A percentile compares a stretch with the other conserved stretches of the same genome.
These are phyloP conservation scores for Phaethornis superciliosus DNA, from an alignment of 2,113 vertebrate species.

Conservation along the genomic window DNA sequence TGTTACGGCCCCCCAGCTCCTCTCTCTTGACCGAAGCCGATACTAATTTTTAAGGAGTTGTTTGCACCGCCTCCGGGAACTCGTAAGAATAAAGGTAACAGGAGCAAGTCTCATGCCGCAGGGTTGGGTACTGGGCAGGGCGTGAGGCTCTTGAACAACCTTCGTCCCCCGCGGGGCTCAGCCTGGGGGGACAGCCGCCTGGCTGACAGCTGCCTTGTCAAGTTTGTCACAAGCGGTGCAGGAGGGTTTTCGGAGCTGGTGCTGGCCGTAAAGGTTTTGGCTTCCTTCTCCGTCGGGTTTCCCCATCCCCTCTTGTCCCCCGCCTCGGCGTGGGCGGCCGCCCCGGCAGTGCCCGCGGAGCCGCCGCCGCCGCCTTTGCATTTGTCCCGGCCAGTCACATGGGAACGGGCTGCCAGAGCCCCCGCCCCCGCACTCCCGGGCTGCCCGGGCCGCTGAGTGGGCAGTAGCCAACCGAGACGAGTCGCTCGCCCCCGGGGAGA, in stretches of 20 bases:
- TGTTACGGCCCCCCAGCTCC: rapidly evolving
- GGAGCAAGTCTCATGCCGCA: not conserved
- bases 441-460: not conserved
- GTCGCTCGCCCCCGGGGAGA: not conserved
- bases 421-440: not conserved
- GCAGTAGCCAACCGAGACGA: not conserved
- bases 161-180: not conserved
- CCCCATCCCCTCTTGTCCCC: not conserved
- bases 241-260: not conserved
- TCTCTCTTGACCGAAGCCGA: not conserved
- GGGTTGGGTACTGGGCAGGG: not conserved
- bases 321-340: not conserved
- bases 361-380: not conserved
- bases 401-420: not conserved
- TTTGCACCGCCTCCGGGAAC: not conserved
- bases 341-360: not conserved
- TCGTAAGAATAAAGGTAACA: not conserved
- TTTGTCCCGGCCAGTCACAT: slow-evolving; percentile 25
- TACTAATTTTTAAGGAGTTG: not conserved
- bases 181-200: not conserved
- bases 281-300: not conserved
- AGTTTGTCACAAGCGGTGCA: not conserved
- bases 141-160: not conserved
- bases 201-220: not conserved
- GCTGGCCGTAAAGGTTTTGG: rapidly evolving